Conservation (phyloP, 2,797 vertebrate genomes). For the Leptodactylus fallax region DNA sequence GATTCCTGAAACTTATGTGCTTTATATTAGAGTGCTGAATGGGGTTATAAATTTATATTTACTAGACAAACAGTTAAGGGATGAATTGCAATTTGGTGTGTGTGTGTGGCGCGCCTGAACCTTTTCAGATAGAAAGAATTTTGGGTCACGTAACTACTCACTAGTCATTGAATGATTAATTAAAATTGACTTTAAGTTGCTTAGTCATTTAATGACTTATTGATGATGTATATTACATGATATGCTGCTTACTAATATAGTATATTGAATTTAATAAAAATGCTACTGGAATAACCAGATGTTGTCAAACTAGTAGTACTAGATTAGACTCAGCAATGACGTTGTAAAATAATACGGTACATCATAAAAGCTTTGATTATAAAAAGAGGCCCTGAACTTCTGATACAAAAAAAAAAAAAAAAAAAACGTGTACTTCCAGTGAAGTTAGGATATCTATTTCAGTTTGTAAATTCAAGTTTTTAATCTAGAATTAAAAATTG, state of each 20-base stretch:
- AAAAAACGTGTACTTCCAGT: background rate
- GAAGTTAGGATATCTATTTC: background rate
- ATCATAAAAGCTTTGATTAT: too few relatives aligned
- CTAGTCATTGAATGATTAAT: background rate
- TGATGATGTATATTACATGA: background rate
- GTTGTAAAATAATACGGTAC: background rate
- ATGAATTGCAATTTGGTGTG: background rate
- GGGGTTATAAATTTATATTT: background rate
- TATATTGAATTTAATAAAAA: background rate
- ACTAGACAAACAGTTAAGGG: background rate
- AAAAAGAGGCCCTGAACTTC: background rate
- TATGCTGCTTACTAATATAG: background rate
- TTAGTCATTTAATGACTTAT: background rate
- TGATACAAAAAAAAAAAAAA: background rate
- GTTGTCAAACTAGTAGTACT: background rate
- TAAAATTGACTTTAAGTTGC: background rate
- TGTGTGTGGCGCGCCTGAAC: background rate
- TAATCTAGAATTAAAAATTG: background rate
- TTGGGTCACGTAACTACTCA: background rate
- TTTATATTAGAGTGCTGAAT: too few relatives aligned
- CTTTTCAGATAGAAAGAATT: background rate
- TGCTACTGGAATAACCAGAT: background rate
- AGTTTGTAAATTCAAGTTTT: background rate
- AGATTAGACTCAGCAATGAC: background rate
- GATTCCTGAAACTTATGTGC: background rate